Evolutionary conservation across 2,797 vertebrate species (phyloP).

Genomic region (Moxostoma hubbsi): DNA sequence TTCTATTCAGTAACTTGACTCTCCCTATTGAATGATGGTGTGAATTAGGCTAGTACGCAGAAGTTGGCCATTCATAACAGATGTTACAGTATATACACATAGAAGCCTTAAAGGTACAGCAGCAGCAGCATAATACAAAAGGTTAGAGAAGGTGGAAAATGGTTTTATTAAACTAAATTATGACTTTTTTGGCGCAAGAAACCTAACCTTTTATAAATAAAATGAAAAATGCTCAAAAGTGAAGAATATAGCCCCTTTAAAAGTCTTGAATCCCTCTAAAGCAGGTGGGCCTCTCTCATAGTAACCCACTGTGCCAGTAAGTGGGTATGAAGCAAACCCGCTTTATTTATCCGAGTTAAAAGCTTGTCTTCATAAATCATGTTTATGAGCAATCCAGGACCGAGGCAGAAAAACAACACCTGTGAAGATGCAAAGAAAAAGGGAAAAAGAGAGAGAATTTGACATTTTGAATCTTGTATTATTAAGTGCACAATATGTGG

Average conservation of each 20-base stretch:
- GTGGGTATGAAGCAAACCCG: constrained; percentile 21
- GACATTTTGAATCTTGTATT: not conserved
- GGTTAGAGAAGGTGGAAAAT: not conserved
- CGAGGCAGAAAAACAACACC: constrained; percentile 1
- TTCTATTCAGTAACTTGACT: no score
- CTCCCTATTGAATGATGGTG: no score
- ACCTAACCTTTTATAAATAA: not conserved
- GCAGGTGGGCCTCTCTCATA: constrained; percentile 1
- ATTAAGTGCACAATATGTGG: no score
- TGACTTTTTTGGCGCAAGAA: not conserved
- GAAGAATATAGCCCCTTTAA: not conserved
- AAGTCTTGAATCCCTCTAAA: constrained; percentile 5
- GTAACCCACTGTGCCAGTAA: constrained; percentile 17
- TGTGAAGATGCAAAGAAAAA: constrained; percentile 15
- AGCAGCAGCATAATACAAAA: not conserved
- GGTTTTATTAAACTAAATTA: no score
- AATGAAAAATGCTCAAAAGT: not conserved
- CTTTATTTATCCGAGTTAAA: not conserved
- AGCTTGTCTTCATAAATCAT: constrained; percentile 23
- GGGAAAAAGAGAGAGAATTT: not conserved
- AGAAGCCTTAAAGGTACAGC: not conserved
- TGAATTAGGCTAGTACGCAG: no score
- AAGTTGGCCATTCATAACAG: no score
- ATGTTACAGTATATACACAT: not conserved
- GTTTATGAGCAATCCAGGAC: constrained; percentile 23